These are phyloP conservation scores for Lithosia quadra DNA, from an alignment of 2,888 invertebrate genomes.

Conservation along the genomic window DNA sequence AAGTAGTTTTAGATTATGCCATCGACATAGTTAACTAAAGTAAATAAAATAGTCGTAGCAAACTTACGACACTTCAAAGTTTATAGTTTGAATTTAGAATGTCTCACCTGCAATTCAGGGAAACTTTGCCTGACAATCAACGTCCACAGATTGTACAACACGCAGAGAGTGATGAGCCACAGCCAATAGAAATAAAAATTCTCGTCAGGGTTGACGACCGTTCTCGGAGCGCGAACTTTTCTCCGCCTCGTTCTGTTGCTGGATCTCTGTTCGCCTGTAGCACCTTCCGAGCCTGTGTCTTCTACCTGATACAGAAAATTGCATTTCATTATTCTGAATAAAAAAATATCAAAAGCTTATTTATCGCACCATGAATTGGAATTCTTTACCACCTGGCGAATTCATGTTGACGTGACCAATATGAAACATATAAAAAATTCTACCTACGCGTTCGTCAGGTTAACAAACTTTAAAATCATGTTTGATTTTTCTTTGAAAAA, in stretches of 20 bases:
- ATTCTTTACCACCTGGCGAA: too few relatives aligned
- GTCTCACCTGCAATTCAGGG: slow-evolving; percentile 93
- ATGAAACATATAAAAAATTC: too few relatives aligned
- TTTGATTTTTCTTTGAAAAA: too few relatives aligned
- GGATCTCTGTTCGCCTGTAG: slow-evolving; percentile 86
- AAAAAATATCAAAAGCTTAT: too few relatives aligned
- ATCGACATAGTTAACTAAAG: too few relatives aligned
- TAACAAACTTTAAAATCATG: too few relatives aligned
- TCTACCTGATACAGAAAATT: slow-evolving; percentile 77
- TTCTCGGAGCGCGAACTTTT: slow-evolving; percentile 90
- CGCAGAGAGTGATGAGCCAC: slow-evolving; percentile 94
- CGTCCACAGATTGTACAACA: slow-evolving; percentile 98
- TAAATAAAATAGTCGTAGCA: too few relatives aligned
- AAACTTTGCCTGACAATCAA: slow-evolving; percentile 97
- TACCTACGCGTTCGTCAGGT: too few relatives aligned
- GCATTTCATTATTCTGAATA: not conserved
- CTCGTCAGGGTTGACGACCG: slow-evolving; percentile 97
- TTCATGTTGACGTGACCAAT: too few relatives aligned
- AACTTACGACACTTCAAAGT: too few relatives aligned
- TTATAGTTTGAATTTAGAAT: not conserved
- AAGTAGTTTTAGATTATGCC: too few relatives aligned
- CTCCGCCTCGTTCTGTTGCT: slow-evolving; percentile 88
- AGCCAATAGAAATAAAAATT: slow-evolving; percentile 99
- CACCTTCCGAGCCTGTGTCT: slow-evolving; percentile 90
- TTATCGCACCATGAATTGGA: too few relatives aligned